A percentile compares a stretch with the other conserved stretches of the same genome.
Evolutionary conservation across 2,888 invertebrate genomes (phyloP).

Genomic region (Polietes domitor): DNA sequence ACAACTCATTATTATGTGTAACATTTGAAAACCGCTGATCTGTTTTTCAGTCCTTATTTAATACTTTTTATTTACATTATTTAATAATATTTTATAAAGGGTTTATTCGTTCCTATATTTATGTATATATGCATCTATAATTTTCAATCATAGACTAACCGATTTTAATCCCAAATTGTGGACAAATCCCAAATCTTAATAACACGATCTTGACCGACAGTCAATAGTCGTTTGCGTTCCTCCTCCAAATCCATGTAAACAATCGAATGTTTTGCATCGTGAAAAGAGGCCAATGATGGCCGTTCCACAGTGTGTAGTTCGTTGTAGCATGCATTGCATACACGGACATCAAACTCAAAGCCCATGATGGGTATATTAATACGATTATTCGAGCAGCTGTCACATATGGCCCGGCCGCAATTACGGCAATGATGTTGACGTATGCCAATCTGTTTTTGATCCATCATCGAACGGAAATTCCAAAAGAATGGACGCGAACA

Average conservation of each 20-base stretch:
- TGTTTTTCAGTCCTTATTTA: slow-evolving; percentile 35
- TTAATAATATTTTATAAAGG: slow-evolving; percentile 29
- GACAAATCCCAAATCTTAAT: slow-evolving; percentile 96
- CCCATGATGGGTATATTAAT: slow-evolving; percentile 97
- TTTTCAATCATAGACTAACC: background rate
- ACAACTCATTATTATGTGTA: background rate
- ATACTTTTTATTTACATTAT: slow-evolving; percentile 40
- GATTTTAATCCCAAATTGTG: slow-evolving; percentile 82
- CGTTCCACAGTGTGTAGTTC: slow-evolving; percentile 91
- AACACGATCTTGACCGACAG: slow-evolving; percentile 96
- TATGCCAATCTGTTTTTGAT: slow-evolving; percentile 92
- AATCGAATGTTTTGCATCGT: slow-evolving; percentile 96
- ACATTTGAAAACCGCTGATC: slow-evolving; percentile 4
- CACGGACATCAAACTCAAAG: slow-evolving; percentile 97
- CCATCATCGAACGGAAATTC: slow-evolving; percentile 99
- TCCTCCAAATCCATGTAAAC: slow-evolving; percentile 94
- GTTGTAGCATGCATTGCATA: slow-evolving; percentile 95
- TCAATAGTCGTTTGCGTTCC: slow-evolving; percentile 91
- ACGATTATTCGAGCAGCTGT: slow-evolving; percentile 92
- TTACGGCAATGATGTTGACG: slow-evolving; percentile 95
- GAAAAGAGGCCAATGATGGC: slow-evolving; percentile 95
- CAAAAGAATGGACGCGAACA: slow-evolving; percentile 99
- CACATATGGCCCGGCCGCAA: slow-evolving; percentile 98
- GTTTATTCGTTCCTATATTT: slow-evolving; percentile 3
- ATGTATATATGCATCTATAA: slow-evolving; percentile 5